A percentile compares a stretch with the other conserved stretches of the same genome.
Conservation (phyloP, 2,113 vertebrate genomes). For the Aphelocoma coerulescens region DNA sequence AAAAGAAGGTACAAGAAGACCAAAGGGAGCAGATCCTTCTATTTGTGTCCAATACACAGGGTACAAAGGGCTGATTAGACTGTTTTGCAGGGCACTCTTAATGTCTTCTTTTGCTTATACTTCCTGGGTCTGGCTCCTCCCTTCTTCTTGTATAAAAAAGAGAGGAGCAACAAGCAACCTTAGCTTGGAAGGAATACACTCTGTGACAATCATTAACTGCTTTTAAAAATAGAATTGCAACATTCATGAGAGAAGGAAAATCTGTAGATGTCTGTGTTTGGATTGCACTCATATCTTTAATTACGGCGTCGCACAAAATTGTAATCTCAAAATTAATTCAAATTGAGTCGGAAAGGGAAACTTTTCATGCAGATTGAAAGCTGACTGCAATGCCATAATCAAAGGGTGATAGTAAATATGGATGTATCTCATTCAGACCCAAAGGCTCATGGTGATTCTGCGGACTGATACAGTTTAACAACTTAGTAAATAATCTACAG, state of each 20-base stretch:
- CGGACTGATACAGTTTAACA: not conserved
- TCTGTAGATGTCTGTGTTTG: constrained; percentile 20
- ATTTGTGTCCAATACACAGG: not conserved
- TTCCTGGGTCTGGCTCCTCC: not conserved
- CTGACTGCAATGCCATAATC: not conserved
- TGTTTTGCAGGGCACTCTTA: not conserved
- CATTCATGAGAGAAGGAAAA: not conserved
- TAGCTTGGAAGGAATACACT: not conserved
- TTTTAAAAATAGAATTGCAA: constrained; percentile 4
- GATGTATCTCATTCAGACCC: not conserved
- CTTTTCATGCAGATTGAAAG: constrained; percentile 3
- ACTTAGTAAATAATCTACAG: not conserved
- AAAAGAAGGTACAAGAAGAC: not conserved
- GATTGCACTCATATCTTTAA: constrained; percentile 2
- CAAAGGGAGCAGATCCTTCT: not conserved
- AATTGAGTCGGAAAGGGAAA: constrained; percentile 8
- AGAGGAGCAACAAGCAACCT: not conserved
- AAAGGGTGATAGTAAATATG: not conserved
- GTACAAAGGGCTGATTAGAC: not conserved
- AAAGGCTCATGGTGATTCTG: not conserved
- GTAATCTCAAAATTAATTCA: constrained; percentile 50
- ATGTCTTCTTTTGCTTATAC: not conserved
- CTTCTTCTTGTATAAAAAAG: not conserved
- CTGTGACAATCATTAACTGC: not conserved
- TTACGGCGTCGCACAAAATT: not conserved